Evolutionary conservation across 2,797 vertebrate species (phyloP), one percentile per base, ranked within the genome.

Genomic region (Mycteria americana): DNA sequence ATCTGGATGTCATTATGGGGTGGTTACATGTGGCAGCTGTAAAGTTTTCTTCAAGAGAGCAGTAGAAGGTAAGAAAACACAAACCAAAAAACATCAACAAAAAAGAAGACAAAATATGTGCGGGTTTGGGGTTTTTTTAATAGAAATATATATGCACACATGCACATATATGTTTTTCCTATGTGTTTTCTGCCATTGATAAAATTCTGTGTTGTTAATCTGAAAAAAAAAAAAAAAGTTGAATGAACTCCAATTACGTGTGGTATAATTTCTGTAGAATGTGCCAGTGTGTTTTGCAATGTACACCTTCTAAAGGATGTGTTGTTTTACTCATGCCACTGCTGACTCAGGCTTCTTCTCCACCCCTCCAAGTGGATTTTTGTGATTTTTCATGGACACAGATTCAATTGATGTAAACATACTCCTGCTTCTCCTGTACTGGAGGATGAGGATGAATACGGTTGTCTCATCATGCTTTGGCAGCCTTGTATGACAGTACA

Each of bases 21-120:
- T 99, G 3, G 99, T 99, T 93, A 99, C 99, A 4, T 99, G 99
- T 78, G 99, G 99, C 93, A 99, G 99, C 98, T 99, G 99, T 98
- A 99, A 99, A 97, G 99, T 99, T 96, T 99, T 99, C 98, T 99
- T 99, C 98, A 99, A 99, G 98, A 98, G 99, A 98, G 99, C 99
- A 10, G 99, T 99, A 95, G 99, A 99, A 99, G 99, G 99, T 99
- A 99, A 98, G 98, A 64, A 72, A 92, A 76, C 9, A 25, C 8
- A 69, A 62, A 78, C 3, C 6, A 24, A n/a, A 83, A 85, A 30
- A 12, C 1, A 8, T 5, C 4, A 46, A 16, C 13, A 25, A 41
- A 31, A 53, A 69, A n/a, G 9, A 59, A 56, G 18, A n/a, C 18
- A 59, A 48, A 74, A 77, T 37, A 5, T 0, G 0, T 24, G 18